phyloP scores from a whole-genome alignment of 2,797 vertebrate genomes.

The Chaunax sp. region DNA sequence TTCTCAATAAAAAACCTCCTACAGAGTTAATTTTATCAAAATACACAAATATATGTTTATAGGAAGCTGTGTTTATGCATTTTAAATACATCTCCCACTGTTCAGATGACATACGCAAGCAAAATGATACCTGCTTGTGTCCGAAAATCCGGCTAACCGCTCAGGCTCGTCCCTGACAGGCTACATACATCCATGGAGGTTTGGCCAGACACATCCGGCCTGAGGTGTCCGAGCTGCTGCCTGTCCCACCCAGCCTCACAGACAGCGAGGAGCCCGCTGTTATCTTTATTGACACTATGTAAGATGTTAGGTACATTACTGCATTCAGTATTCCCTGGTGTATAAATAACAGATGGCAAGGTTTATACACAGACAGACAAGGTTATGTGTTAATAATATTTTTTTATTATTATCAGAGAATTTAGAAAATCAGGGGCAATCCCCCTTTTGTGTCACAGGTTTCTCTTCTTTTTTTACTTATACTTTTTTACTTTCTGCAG shows the following conservation, averaged over 20 bases:
- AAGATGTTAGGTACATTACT: neutral
- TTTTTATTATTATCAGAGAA: too few species aligned
- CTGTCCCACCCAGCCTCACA: conserved; percentile 41
- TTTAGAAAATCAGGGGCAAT: too few species aligned
- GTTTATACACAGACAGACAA: neutral
- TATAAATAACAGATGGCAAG: neutral
- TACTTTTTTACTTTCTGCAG: too few species aligned
- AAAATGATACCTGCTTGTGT: conserved; percentile 50
- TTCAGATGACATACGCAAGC: accelerated
- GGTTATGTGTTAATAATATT: too few species aligned
- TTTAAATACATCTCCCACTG: accelerated
- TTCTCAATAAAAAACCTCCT: neutral
- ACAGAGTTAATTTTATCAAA: neutral
- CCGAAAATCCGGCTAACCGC: conserved; percentile 35
- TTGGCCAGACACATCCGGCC: conserved; percentile 31
- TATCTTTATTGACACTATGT: neutral
- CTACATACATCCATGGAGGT: conserved; percentile 57
- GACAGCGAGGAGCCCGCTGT: neutral
- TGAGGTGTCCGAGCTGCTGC: conserved; percentile 67
- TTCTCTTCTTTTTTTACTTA: too few species aligned
- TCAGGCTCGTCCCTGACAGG: conserved; percentile 46
- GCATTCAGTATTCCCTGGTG: neutral
- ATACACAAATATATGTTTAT: neutral
- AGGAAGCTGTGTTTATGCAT: neutral
- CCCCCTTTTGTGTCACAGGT: too few species aligned